Evolutionary conservation across 2,888 invertebrate genomes (phyloP).

Genomic region (Lottia gigantea): DNA sequence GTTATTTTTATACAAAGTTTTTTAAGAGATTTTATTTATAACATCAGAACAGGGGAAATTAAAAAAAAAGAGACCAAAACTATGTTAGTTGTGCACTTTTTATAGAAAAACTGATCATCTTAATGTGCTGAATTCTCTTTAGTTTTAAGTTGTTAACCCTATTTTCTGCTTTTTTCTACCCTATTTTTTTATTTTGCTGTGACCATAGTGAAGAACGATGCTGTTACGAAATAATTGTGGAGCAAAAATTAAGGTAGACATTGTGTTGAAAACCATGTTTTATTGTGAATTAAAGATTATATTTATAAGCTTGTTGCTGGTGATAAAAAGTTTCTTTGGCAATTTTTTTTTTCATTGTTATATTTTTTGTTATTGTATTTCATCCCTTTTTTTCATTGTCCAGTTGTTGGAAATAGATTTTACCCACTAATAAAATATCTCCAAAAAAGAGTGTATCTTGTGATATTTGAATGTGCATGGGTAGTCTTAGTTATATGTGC

Average conservation of each 20-base stretch:
- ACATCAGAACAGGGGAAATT: neutral
- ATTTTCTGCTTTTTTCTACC: neutral
- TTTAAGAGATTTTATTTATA: conserved; percentile 4
- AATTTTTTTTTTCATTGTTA: conserved; percentile 10
- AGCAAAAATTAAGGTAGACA: neutral
- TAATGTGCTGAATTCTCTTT: neutral
- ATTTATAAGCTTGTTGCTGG: conserved; percentile 1
- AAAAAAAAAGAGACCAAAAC: neutral
- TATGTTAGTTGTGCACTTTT: conserved; percentile 9
- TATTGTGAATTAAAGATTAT: conserved; percentile 1
- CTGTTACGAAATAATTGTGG: neutral
- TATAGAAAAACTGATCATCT: neutral
- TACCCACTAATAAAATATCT: conserved; percentile 10
- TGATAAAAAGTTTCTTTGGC: neutral
- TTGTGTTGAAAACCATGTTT: conserved; percentile 1
- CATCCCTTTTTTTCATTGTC: conserved; percentile 4
- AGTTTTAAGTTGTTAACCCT: neutral
- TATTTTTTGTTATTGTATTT: conserved; percentile 7
- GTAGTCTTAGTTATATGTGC: no score
- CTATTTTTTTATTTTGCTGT: neutral
- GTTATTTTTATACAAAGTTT: conserved; percentile 5
- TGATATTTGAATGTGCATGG: no score
- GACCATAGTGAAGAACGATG: neutral
- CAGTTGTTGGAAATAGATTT: conserved; percentile 10
- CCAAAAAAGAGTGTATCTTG: neutral